Percentiles rank a stretch among this genome's conserved stretches.
phyloP scores from a whole-genome alignment of 2,797 vertebrate genomes.

The Lacerta viridis region DNA sequence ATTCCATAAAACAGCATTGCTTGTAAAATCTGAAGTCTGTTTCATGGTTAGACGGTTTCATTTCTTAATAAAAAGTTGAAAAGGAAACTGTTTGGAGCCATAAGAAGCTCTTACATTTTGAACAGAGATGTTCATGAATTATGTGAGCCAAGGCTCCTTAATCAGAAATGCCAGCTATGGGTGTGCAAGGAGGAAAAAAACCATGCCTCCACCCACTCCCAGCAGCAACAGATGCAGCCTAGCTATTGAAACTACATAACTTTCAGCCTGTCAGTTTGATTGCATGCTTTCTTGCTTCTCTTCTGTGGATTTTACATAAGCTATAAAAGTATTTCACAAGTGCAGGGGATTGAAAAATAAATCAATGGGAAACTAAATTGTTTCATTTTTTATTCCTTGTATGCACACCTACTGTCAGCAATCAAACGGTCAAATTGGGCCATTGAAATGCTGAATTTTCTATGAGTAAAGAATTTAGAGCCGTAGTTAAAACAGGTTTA shows the following conservation, averaged over 20 bases:
- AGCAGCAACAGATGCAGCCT: too few species aligned
- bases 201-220: too few species aligned
- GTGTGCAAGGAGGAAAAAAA: neutral
- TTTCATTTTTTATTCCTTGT: neutral
- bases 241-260: too few species aligned
- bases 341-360: neutral
- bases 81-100: neutral
- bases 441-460: too few species aligned
- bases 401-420: neutral
- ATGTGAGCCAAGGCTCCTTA: neutral
- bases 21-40: too few species aligned
- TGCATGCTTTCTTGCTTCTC: neutral
- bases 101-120: neutral
- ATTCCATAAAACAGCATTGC: neutral
- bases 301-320: neutral
- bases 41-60: too few species aligned
- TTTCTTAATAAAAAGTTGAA: neutral
- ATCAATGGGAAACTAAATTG: neutral
- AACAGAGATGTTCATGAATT: neutral
- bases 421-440: too few species aligned
- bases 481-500: neutral
- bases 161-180: neutral
- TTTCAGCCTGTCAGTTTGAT: neutral
- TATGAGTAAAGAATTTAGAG: neutral
- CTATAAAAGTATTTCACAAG: neutral